Percentiles rank a stretch among this genome's conserved stretches.
Evolutionary conservation across 2,888 invertebrate genomes (phyloP).

Genomic region (Lithodes maja): DNA sequence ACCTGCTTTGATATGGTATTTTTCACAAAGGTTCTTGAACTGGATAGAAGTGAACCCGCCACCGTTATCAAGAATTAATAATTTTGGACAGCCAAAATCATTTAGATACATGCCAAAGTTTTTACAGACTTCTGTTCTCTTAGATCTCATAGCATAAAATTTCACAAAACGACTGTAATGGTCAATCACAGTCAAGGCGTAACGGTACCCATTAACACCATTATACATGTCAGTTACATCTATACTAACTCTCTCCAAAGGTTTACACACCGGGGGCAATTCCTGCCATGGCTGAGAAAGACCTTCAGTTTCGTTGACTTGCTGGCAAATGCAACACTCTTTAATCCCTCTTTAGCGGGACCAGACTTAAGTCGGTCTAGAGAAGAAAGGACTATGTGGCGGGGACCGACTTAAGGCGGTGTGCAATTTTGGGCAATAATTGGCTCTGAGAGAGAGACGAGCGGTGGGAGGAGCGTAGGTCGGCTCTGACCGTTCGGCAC

Average conservation of each 20-base stretch:
- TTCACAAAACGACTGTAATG: background rate
- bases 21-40: background rate
- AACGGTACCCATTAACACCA: background rate
- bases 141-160: background rate
- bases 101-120: background rate
- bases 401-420: too few species aligned
- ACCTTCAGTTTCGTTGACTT: background rate
- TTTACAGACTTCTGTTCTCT: background rate
- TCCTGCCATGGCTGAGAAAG: background rate
- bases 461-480: too few species aligned
- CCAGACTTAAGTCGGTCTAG: too few species aligned
- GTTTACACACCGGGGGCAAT: background rate
- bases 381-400: too few species aligned
- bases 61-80: slow-evolving; percentile 5
- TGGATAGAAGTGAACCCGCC: background rate
- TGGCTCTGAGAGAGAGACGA: too few species aligned
- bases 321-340: background rate
- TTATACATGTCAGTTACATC: background rate
- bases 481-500: too few species aligned
- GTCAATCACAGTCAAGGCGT: background rate
- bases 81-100: background rate
- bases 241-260: background rate
- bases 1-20: background rate
- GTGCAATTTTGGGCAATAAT: too few species aligned
- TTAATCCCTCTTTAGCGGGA: background rate